Evolutionary conservation across 2,797 vertebrate genomes (phyloP).

Genomic region (Mormyrops attenuatus): DNA sequence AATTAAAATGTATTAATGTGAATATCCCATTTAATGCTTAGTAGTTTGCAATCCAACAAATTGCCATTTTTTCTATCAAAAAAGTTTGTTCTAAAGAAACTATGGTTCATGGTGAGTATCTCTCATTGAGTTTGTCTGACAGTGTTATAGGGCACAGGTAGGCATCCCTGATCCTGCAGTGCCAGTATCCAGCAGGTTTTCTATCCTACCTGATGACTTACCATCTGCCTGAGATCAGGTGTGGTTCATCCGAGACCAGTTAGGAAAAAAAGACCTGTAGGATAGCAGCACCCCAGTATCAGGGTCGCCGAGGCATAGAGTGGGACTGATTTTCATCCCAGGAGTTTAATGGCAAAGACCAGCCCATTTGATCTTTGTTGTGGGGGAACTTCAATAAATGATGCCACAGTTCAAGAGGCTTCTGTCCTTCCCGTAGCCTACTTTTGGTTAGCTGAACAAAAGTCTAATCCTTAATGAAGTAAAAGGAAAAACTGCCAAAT

Average conservation of each 20-base stretch:
- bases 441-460: background rate
- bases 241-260: background rate
- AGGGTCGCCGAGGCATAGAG: background rate
- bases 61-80: background rate
- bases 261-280: background rate
- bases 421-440: background rate
- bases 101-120: background rate
- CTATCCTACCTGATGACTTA: background rate
- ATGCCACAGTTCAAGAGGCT: background rate
- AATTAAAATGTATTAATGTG: background rate
- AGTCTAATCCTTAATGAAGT: background rate
- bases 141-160: background rate
- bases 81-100: background rate
- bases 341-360: background rate
- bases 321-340: background rate
- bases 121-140: background rate
- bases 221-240: background rate
- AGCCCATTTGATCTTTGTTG: background rate
- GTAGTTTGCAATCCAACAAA: too few species aligned
- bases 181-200: background rate
- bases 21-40: background rate
- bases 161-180: background rate
- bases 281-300: background rate
- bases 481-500: too few species aligned
- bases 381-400: background rate